These are phyloP conservation scores for Rhagophthalmus giganteus DNA, from an alignment of 2,888 invertebrate species.

Conservation along the genomic window DNA sequence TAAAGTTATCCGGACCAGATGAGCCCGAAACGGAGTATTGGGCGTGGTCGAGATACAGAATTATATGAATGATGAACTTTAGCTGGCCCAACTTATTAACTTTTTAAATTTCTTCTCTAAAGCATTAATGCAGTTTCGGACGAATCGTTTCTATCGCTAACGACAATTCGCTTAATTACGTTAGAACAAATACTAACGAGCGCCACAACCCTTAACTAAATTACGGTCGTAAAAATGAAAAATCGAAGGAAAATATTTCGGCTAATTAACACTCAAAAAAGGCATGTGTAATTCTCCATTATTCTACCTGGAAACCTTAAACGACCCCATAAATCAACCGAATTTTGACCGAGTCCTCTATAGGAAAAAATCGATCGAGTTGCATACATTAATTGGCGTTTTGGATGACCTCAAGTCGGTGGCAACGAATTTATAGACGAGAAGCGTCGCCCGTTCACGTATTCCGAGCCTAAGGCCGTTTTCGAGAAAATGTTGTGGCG, in stretches of 20 bases:
- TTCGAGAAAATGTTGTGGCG: constrained; percentile 30
- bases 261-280: constrained; percentile 9
- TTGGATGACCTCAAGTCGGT: constrained; percentile 15
- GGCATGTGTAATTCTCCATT: too few species aligned
- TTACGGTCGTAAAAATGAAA: constrained; percentile 8
- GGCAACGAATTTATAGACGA: constrained; percentile 25
- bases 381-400: constrained; percentile 4
- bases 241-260: constrained; percentile 8
- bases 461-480: constrained; percentile 18
- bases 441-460: constrained; percentile 24
- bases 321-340: too few species aligned
- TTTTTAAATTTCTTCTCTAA: constrained; percentile 27
- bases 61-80: constrained; percentile 37
- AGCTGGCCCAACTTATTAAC: constrained; percentile 32
- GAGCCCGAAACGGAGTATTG: constrained; percentile 32
- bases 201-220: not conserved
- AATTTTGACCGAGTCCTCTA: too few species aligned
- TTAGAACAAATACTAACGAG: constrained; percentile 1
- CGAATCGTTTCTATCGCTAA: constrained; percentile 13
- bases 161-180: constrained; percentile 5
- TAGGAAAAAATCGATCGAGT: too few species aligned
- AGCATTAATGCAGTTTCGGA: constrained; percentile 24
- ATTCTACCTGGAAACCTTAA: too few species aligned
- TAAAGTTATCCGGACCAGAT: constrained; percentile 30
- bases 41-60: constrained; percentile 34